A percentile compares a stretch with the other conserved stretches of the same genome.
Evolutionary conservation across 2,888 invertebrate genomes (phyloP).

Genomic region (Petrophora chlorosata): DNA sequence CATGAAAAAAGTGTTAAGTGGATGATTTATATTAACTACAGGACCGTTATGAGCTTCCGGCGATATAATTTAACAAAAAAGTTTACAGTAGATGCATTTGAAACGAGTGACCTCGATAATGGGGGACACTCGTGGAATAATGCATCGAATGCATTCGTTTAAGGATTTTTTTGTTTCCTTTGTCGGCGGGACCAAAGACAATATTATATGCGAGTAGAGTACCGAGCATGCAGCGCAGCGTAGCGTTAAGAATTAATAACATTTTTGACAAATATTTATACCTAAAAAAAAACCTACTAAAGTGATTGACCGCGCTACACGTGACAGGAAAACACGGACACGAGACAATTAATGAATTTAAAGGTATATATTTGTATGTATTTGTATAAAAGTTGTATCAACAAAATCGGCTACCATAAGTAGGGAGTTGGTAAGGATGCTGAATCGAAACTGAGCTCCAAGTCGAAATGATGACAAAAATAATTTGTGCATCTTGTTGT

Average conservation of each 20-base stretch:
- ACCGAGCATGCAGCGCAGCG: background rate
- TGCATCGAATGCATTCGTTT: constrained; percentile 58
- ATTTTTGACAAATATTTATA: background rate
- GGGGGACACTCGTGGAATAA: constrained; percentile 59
- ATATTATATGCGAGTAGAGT: background rate
- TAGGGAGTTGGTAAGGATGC: no score
- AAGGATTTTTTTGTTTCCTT: constrained; percentile 44
- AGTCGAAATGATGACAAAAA: no score
- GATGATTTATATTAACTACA: constrained; percentile 81
- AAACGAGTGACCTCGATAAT: constrained; percentile 50
- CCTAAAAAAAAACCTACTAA: no score
- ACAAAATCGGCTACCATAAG: no score
- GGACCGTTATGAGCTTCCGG: constrained; percentile 75
- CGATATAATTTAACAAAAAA: constrained; percentile 66
- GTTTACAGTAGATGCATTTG: constrained; percentile 49
- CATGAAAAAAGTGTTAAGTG: constrained; percentile 80
- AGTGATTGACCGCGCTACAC: background rate
- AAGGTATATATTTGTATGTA: no score
- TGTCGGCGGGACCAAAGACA: constrained; percentile 42
- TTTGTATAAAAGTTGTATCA: no score
- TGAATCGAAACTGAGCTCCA: no score
- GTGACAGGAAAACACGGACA: background rate
- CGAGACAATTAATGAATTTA: no score
- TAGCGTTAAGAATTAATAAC: background rate
- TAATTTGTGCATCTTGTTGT: no score